Evolutionary conservation across 2,797 vertebrate species (phyloP).

Genomic region (Notoglanidium macrostoma): DNA sequence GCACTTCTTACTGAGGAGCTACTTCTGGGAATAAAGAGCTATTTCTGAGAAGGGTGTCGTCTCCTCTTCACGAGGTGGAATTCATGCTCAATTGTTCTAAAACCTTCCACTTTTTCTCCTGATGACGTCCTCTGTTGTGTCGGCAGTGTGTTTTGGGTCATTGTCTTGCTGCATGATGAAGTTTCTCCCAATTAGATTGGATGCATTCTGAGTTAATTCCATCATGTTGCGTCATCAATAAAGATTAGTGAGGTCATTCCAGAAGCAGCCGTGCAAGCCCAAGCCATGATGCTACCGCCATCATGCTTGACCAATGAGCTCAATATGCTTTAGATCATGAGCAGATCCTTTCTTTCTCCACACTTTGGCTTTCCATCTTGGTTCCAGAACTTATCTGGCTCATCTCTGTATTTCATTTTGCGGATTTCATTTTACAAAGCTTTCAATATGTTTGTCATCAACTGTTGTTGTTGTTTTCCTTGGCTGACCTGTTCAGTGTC

Average conservation of each 20-base stretch:
- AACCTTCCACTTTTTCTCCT: neutral
- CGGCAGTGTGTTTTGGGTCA: neutral
- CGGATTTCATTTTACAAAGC: neutral
- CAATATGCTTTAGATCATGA: neutral
- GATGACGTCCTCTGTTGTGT: neutral
- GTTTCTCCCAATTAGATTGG: neutral
- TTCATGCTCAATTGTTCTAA: neutral
- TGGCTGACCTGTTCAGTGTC: neutral
- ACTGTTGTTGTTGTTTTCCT: neutral
- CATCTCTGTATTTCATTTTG: neutral
- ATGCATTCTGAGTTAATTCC: neutral
- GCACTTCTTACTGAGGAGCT: conserved; percentile 3
- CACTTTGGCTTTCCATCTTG: neutral
- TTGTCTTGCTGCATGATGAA: neutral
- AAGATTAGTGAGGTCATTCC: neutral
- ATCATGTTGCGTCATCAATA: neutral
- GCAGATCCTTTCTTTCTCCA: neutral
- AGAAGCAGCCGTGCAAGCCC: neutral
- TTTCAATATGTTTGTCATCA: neutral
- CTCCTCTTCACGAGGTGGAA: neutral
- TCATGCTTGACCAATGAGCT: neutral
- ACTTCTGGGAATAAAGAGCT: conserved; percentile 6
- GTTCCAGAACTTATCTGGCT: neutral
- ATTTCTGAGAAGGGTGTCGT: neutral
- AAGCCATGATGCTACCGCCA: neutral